Conservation (phyloP, 1,140 invertebrate species). For the Hormaphis cornu region DNA sequence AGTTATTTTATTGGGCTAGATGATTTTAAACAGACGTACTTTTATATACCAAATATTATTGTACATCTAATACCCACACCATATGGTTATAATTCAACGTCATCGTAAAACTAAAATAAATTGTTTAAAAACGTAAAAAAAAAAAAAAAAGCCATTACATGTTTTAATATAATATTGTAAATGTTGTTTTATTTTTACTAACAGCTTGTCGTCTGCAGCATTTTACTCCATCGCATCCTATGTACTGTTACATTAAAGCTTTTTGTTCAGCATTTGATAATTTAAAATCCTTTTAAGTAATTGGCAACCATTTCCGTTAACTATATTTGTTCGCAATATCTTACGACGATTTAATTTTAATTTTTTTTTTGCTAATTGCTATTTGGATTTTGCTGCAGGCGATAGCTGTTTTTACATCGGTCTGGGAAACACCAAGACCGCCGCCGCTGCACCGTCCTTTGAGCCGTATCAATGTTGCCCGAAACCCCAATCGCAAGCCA, state of each 20-base stretch:
- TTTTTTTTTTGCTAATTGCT: too few relatives aligned
- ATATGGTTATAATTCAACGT: too few relatives aligned
- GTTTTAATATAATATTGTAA: constrained; percentile 13
- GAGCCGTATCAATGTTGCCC: constrained; percentile 84
- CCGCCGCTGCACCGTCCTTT: constrained; percentile 66
- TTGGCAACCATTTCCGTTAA: neutral
- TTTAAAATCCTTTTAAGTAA: constrained; percentile 5
- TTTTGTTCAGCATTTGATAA: constrained; percentile 15
- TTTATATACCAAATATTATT: too few relatives aligned
- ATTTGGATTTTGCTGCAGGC: constrained; percentile 57
- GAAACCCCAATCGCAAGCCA: constrained; percentile 44
- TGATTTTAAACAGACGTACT: too few relatives aligned
- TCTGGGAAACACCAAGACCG: constrained; percentile 67
- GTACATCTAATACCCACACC: too few relatives aligned
- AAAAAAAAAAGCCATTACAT: too few relatives aligned
- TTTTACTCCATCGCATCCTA: constrained; percentile 21
- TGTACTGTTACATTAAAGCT: neutral
- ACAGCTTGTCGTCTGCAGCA: constrained; percentile 32
- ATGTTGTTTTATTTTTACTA: constrained; percentile 21
- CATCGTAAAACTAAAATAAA: too few relatives aligned
- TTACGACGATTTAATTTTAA: neutral
- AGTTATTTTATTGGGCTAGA: too few relatives aligned
- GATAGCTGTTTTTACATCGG: constrained; percentile 91
- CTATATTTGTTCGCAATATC: neutral
- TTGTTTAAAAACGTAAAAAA: too few relatives aligned